phyloP scores from a whole-genome alignment of 2,888 invertebrate species.

The Meiosimyza platycephala region DNA sequence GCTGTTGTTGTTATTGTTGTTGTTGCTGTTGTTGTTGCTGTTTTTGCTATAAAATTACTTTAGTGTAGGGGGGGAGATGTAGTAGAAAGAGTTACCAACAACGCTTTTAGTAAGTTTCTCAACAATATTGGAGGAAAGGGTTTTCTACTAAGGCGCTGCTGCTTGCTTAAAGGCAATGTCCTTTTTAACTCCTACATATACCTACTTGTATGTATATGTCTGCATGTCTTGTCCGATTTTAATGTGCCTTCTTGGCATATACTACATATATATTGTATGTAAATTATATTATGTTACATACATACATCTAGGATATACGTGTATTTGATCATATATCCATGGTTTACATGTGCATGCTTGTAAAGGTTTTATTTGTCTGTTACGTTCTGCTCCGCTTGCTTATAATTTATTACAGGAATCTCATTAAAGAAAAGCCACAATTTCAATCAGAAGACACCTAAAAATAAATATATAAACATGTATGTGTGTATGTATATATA shows the following conservation, averaged over 20 bases:
- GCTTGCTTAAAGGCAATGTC: constrained; percentile 21
- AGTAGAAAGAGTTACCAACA: neutral
- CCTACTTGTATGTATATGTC: no score
- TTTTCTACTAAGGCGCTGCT: neutral
- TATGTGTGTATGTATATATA: no score
- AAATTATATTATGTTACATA: no score
- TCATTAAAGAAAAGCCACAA: constrained; percentile 50
- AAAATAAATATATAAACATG: neutral
- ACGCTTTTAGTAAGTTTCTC: neutral
- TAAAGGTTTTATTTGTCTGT: constrained; percentile 21
- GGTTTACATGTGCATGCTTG: neutral
- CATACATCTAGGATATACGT: no score
- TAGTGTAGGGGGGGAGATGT: neutral
- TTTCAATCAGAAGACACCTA: constrained; percentile 47
- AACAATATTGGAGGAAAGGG: neutral
- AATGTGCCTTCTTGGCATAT: no score
- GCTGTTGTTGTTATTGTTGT: no score
- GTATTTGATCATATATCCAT: no score
- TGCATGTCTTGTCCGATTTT: no score
- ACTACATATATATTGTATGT: no score
- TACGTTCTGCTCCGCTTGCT: constrained; percentile 33
- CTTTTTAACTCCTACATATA: constrained; percentile 7
- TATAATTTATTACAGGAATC: constrained; percentile 51
- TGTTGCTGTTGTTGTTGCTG: neutral
- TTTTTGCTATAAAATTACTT: no score